A percentile compares a stretch with the other conserved stretches of the same genome.
These are phyloP conservation scores for Calycopis cecrops DNA, from an alignment of 1,140 invertebrate genomes.

Conservation along the genomic window DNA sequence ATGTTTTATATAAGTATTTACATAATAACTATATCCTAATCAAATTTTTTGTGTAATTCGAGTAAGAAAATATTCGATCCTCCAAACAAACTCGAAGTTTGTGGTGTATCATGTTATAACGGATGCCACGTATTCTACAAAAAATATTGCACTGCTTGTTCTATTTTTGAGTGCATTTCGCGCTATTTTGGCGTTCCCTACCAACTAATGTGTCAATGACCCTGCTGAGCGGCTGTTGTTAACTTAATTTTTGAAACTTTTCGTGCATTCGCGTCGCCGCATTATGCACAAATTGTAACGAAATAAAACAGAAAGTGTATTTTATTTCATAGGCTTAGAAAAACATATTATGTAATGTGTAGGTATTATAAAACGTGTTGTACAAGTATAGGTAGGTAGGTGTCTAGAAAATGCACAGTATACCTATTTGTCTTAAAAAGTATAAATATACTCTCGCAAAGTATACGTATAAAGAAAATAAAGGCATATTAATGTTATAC, in stretches of 20 bases:
- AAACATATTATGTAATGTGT: no score
- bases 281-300: constrained; percentile 4
- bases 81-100: neutral
- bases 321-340: no score
- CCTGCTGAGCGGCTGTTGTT: constrained; percentile 65
- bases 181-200: constrained; percentile 74
- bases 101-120: constrained; percentile 12
- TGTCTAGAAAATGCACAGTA: no score
- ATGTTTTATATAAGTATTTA: neutral
- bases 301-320: neutral
- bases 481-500: neutral
- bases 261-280: constrained; percentile 40
- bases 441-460: no score
- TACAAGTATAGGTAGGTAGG: no score
- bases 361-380: neutral
- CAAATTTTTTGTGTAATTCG: no score
- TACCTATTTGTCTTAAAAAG: no score
- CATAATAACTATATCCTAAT: neutral
- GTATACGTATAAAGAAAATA: neutral
- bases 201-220: constrained; percentile 68
- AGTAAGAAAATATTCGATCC: no score
- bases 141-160: constrained; percentile 71
- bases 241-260: constrained; percentile 68
- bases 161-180: constrained; percentile 74
- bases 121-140: constrained; percentile 47